These are phyloP conservation scores for Scomber scombrus DNA, from an alignment of 2,113 vertebrate species.

Conservation along the genomic window DNA sequence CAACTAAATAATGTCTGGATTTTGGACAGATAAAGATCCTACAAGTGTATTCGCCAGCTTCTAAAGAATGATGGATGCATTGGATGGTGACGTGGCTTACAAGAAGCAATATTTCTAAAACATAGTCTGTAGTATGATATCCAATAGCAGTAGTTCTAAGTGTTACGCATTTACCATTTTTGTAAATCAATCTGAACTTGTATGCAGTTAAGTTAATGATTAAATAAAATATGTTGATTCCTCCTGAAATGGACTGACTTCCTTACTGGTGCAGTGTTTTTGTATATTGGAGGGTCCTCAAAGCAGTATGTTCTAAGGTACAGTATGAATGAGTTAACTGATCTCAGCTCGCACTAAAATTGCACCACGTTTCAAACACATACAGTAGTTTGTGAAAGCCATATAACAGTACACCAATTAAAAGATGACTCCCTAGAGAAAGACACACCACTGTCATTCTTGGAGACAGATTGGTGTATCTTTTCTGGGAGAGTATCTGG, in stretches of 20 bases:
- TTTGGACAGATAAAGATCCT: neutral
- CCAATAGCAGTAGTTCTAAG: neutral
- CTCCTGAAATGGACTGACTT: neutral
- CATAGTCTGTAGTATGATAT: neutral
- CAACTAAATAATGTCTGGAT: neutral
- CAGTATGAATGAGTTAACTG: slow-evolving; percentile 9
- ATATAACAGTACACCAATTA: slow-evolving; percentile 17
- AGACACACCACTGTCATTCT: neutral
- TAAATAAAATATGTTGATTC: neutral
- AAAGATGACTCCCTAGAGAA: slow-evolving; percentile 1
- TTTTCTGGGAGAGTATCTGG: neutral
- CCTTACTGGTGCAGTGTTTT: neutral
- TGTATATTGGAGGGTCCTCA: neutral
- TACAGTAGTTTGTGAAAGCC: neutral
- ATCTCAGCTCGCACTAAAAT: slow-evolving; percentile 9
- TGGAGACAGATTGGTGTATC: slow-evolving; percentile 12
- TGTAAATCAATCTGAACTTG: neutral
- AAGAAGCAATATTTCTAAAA: slow-evolving; percentile 7
- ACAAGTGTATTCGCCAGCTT: neutral
- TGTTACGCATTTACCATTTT: neutral
- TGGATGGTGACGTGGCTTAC: slow-evolving; percentile 7
- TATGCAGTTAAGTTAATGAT: neutral
- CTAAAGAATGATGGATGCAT: neutral
- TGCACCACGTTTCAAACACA: slow-evolving; percentile 16
- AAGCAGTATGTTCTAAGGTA: neutral